Percentiles rank a stretch among this genome's conserved stretches.
These are phyloP conservation scores for Montifringilla adamsi DNA, from an alignment of 2,113 vertebrate species.

Conservation along the genomic window DNA sequence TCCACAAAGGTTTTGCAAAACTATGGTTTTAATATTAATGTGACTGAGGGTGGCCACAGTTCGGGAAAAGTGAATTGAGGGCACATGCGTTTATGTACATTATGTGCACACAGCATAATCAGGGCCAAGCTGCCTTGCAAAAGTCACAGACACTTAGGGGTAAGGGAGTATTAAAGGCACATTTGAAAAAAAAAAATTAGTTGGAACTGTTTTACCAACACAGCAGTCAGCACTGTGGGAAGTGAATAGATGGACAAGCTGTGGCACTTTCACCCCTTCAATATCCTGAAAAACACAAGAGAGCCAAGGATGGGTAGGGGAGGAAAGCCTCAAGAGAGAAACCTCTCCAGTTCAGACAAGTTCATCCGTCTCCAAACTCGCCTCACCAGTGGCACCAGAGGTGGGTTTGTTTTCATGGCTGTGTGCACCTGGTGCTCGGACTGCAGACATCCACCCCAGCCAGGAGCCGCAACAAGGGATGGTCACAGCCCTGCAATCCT, in stretches of 20 bases:
- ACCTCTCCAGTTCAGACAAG: background rate
- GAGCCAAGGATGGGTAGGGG: background rate
- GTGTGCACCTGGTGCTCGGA: background rate
- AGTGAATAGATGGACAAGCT: background rate
- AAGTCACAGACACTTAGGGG: background rate
- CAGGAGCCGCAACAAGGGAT: background rate
- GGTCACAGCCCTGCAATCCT: rapidly evolving
- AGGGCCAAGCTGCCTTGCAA: background rate
- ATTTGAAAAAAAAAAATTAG: background rate
- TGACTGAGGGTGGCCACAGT: background rate
- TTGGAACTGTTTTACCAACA: background rate
- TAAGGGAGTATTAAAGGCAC: background rate
- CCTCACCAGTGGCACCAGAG: background rate
- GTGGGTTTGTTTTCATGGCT: rapidly evolving
- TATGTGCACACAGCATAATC: background rate
- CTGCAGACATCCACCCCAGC: background rate
- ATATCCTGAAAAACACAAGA: background rate
- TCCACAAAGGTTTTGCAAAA: background rate
- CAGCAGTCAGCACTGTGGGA: background rate
- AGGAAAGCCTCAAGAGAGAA: background rate
- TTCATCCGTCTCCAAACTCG: background rate
- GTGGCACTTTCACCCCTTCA: background rate
- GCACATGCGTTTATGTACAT: background rate
- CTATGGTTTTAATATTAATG: background rate
- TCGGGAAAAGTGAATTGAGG: background rate